These are phyloP conservation scores for Myiagra hebetior DNA, from an alignment of 2,113 vertebrate species.

Conservation along the genomic window DNA sequence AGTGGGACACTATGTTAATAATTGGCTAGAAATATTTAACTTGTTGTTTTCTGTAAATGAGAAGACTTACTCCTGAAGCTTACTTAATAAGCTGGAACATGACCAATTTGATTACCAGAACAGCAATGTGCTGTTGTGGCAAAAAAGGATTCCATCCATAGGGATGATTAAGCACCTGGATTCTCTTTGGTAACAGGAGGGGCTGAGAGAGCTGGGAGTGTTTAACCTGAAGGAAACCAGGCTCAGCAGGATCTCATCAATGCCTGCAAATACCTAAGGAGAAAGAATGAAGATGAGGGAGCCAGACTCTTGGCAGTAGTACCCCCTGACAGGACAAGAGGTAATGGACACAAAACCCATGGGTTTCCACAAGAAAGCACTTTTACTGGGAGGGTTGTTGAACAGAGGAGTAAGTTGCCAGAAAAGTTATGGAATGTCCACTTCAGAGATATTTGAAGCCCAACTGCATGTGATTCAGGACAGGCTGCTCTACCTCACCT, in stretches of 20 bases:
- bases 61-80: neutral
- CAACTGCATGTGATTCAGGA: neutral
- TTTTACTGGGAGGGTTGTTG: neutral
- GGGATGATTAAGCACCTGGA: neutral
- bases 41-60: neutral
- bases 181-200: neutral
- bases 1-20: neutral
- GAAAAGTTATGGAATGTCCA: neutral
- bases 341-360: neutral
- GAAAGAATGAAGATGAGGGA: neutral
- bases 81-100: neutral
- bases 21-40: neutral
- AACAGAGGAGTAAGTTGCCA: neutral
- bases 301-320: neutral
- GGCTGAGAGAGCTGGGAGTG: neutral
- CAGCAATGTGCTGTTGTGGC: neutral
- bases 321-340: neutral
- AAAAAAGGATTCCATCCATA: neutral
- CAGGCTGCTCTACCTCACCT: neutral
- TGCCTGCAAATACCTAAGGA: neutral
- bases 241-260: neutral
- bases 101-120: neutral
- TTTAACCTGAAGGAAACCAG: neutral
- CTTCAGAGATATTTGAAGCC: neutral
- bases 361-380: neutral